phyloP scores from a whole-genome alignment of 2,797 vertebrate species.

The Melanotaenia nigrans region DNA sequence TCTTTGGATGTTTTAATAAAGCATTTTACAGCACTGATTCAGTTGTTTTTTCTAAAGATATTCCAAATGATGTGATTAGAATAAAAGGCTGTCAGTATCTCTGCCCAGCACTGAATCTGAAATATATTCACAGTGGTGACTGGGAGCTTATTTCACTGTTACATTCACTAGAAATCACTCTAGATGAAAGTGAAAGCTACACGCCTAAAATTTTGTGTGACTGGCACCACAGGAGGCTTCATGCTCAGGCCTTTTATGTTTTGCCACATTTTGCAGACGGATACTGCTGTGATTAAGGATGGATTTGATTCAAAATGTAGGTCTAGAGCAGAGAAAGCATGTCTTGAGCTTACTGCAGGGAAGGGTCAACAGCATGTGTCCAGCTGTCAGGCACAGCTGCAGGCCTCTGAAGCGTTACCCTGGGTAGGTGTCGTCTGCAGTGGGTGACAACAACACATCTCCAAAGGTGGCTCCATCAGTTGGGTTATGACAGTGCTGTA shows the following conservation, averaged over 20 bases:
- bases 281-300: constrained; percentile 64
- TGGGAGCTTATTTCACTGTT: constrained; percentile 23
- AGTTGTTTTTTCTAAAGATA: background rate
- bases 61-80: background rate
- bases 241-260: constrained; percentile 34
- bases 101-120: background rate
- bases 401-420: constrained; percentile 65
- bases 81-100: background rate
- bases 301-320: constrained; percentile 66
- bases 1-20: background rate
- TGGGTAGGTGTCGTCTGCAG: constrained; percentile 52
- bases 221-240: constrained; percentile 45
- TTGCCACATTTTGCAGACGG: constrained; percentile 25
- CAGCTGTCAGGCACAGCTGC: constrained; percentile 75
- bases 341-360: constrained; percentile 49
- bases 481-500: constrained; percentile 39
- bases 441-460: constrained; percentile 49
- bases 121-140: constrained; percentile 23
- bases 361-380: constrained; percentile 68
- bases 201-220: constrained; percentile 37
- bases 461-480: constrained; percentile 63
- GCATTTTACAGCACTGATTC: background rate
- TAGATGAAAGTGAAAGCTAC: constrained; percentile 28
- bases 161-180: constrained; percentile 16
- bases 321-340: constrained; percentile 53